Conservation (phyloP, 2,797 vertebrate species). For the Chromis chromis region DNA sequence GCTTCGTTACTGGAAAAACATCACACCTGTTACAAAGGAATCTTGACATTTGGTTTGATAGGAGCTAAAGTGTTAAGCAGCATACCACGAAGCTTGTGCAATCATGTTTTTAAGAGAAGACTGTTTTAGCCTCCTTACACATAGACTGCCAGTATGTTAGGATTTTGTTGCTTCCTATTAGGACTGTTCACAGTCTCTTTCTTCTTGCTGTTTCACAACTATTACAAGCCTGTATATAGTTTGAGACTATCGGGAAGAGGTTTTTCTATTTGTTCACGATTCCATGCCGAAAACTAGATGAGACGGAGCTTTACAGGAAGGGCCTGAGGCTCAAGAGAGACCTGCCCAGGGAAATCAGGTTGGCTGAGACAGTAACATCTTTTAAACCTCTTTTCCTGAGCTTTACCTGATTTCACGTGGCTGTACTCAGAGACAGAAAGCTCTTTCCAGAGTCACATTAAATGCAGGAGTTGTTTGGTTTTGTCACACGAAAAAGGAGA, state of each 20-base stretch:
- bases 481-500: neutral
- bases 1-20: neutral
- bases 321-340: no score
- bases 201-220: neutral
- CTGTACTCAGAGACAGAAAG: neutral
- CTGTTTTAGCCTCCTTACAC: neutral
- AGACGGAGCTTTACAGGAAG: neutral
- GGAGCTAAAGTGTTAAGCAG: neutral
- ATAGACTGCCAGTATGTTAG: neutral
- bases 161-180: neutral
- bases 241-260: neutral
- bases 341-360: no score
- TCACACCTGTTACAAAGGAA: neutral
- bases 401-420: neutral
- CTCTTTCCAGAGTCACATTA: neutral
- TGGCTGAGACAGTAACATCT: neutral
- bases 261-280: neutral
- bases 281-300: neutral
- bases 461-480: neutral
- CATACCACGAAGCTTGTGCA: neutral
- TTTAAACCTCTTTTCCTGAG: neutral
- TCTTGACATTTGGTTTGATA: constrained; percentile 4
- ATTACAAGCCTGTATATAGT: neutral
- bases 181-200: neutral
- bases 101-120: neutral